Evolutionary conservation across 2,888 invertebrate genomes (phyloP), one percentile per base, ranked within the genome.

Genomic region (Agriopis aurantiaria): DNA sequence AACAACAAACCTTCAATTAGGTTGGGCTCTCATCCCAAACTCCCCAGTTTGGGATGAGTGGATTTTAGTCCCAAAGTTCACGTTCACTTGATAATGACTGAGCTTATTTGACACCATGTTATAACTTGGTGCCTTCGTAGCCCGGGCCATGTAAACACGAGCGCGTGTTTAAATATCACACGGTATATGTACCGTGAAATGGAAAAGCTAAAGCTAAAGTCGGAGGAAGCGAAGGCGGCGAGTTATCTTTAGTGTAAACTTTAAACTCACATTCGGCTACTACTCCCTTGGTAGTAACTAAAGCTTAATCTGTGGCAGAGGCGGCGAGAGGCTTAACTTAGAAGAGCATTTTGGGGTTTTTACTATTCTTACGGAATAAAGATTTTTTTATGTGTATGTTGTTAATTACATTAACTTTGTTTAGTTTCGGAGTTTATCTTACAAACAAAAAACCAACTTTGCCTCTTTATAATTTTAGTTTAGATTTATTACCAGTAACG

Each of bases 231-330:
- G 78, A 74, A 79, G 75, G 66, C 75, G 72, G 77, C 74, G 76
- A 82, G 81, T 85, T 85, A 91, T 91, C 90, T 87, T 86, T 86
- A 85, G 88, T 88, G 89, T 88, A 91, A 91, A 91, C 91, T 90
- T 88, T 86, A 91, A 91, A 91, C 90, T 90, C 88, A 88, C 87
- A 87, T 89, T 90, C 83, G 81, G 75, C 78, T 78, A 81, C 82
- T 87, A 85, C 60, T 46, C 52, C 40, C 10, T 17, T 89, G 87
- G 85, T 79, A 49, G 62, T 14, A 51, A 63, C 83, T 85, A 80
- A 80, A 81, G 78, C 80, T 84, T 85, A 86, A 85, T 83, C 82
- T 80, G 77, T 72, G 78, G 82, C 45, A 48, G 46, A 78, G 73
- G 68, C 59, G 62, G 33, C 49, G 62, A 49, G 56, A 43, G 52